phyloP scores from a whole-genome alignment of 2,888 invertebrate species.

The Parascotia fuliginaria region DNA sequence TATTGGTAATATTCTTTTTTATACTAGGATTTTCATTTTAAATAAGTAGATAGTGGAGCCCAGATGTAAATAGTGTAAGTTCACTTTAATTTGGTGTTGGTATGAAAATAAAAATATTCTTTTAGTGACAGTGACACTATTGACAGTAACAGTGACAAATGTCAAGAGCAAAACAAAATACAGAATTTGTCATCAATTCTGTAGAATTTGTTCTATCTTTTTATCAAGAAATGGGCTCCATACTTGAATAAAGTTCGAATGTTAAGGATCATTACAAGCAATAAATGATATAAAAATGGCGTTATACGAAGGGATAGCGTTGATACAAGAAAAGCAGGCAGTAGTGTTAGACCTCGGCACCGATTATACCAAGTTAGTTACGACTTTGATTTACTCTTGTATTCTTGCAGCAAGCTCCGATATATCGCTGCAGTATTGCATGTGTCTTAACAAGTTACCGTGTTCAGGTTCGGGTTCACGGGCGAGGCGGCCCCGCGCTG shows the following conservation, averaged over 20 bases:
- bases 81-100: too few species aligned
- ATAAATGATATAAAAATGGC: constrained; percentile 82
- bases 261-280: not conserved
- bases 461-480: constrained; percentile 93
- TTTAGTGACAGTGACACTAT: not conserved
- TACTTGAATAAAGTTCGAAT: not conserved
- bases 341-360: constrained; percentile 96
- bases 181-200: not conserved
- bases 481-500: constrained; percentile 95
- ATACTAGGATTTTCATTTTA: too few species aligned
- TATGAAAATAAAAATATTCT: too few species aligned
- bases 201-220: too few species aligned
- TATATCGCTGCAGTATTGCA: too few species aligned
- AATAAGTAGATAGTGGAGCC: too few species aligned
- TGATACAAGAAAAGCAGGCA: constrained; percentile 94
- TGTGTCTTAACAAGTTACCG: not conserved
- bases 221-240: too few species aligned
- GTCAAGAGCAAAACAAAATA: not conserved
- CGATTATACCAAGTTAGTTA: constrained; percentile 95
- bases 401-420: too few species aligned
- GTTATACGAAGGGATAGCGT: constrained; percentile 91
- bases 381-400: constrained; percentile 1
- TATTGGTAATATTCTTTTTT: too few species aligned
- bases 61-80: too few species aligned
- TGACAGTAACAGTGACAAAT: not conserved